Evolutionary conservation across 2,113 vertebrate species (phyloP), one percentile per base, ranked within the genome.

Genomic region (Coryphaenoides rupestris): DNA sequence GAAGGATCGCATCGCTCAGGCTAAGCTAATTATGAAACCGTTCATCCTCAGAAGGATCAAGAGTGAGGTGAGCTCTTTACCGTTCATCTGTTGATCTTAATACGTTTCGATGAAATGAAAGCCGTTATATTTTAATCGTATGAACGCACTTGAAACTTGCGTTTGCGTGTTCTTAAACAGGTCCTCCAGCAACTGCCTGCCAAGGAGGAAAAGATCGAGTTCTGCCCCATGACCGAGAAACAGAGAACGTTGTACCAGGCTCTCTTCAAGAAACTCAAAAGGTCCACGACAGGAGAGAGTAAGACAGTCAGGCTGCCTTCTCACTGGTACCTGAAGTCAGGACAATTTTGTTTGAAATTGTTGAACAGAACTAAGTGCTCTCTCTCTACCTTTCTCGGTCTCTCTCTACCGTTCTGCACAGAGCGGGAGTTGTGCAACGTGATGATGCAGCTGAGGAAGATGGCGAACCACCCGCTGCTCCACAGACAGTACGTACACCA

Each of bases 371-470:
- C 33, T 40, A 40, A 12, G 33, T 9, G 52, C 23, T 22, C 15
- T 55, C 54, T 5, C 14, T 14, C 14, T 46, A 19, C 46, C 13
- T 56, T 53, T 40, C 63, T 61, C 47, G 55, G 15, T 21, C 33
- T 55, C 15, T 21, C 21, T 1, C 65, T 0, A 1, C 24, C 66
- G 58, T 26, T 58, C 2, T 65, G 77, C 62, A 49, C 75, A 99
- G 96, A 93, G 76, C 93, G 91, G n/a, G 92, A 83, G 58, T 86
- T 95, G 84, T 90, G 92, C 66, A 98, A 98, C 71, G 93, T 91
- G 26, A 95, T 98, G 93, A 98, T 99, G 97, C 95, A 99, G 5
- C 75, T 99, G 74, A 92, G 97, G 71, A 99, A 99, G 88, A 99
- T 99, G 96, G 96, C 96, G 57, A 99, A 98, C 80, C 96, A 99